Conservation (phyloP, 2,113 vertebrate genomes). For the Platysteira castanea region DNA sequence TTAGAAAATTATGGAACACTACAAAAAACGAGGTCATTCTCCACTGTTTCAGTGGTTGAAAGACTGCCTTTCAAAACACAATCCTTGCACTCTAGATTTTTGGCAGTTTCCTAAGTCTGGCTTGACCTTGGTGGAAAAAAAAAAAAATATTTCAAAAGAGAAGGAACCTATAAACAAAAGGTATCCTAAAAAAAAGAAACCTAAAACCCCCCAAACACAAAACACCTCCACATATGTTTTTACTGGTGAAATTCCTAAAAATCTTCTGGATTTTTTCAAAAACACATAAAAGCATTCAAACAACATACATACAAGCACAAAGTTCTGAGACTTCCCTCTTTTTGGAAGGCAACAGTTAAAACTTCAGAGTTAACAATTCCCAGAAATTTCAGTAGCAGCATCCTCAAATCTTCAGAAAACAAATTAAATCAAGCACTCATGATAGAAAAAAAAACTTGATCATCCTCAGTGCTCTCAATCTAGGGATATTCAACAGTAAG, state of each 20-base stretch:
- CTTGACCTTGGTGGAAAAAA: not conserved
- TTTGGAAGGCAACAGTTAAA: not conserved
- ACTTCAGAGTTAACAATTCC: not conserved
- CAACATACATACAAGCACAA: not conserved
- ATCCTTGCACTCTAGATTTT: not conserved
- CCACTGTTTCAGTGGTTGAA: not conserved
- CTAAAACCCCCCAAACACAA: not conserved
- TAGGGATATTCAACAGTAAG: not conserved
- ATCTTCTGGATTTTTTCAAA: rapidly evolving
- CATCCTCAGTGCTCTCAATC: not conserved
- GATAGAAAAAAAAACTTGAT: not conserved
- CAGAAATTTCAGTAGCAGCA: not conserved
- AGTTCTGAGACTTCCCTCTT: not conserved
- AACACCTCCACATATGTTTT: rapidly evolving
- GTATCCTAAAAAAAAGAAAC: not conserved
- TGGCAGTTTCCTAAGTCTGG: not conserved
- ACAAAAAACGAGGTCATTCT: not conserved
- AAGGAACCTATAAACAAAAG: not conserved
- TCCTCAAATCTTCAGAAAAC: not conserved
- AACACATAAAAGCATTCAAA: not conserved
- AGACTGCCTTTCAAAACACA: not conserved
- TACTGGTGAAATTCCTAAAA: not conserved
- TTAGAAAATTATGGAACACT: not conserved
- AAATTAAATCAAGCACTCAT: not conserved
- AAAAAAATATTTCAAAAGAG: not conserved